Evolutionary conservation across 1,140 invertebrate species (phyloP).

Genomic region (Andrena cerasifolii): DNA sequence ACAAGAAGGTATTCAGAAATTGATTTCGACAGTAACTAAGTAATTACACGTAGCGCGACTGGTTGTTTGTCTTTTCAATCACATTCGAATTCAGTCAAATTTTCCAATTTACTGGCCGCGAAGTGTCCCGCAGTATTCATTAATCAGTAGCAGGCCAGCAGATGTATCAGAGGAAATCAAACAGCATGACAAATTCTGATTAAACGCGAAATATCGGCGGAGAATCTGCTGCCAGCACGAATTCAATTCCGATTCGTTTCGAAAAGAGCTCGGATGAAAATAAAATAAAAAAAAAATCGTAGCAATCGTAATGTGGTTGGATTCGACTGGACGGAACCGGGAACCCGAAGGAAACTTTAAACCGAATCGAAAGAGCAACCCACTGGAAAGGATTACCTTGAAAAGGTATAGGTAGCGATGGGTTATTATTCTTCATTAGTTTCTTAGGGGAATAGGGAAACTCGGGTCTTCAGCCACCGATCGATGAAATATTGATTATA

Average conservation of each 20-base stretch:
- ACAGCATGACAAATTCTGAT: neutral
- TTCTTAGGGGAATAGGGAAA: slow-evolving; percentile 4
- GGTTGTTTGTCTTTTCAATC: too few species aligned
- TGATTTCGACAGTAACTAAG: too few species aligned
- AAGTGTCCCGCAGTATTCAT: neutral
- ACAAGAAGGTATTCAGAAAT: too few species aligned
- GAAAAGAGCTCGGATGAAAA: neutral
- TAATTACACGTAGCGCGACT: too few species aligned
- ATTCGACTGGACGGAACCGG: neutral
- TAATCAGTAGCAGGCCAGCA: slow-evolving; percentile 31
- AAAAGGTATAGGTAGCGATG: neutral
- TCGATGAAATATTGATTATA: slow-evolving; percentile 24
- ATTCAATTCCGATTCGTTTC: slow-evolving; percentile 29
- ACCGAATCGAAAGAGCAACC: neutral
- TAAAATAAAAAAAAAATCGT: neutral
- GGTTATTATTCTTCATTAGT: slow-evolving; percentile 38
- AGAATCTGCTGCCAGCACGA: neutral
- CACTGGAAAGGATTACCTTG: neutral
- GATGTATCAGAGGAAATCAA: neutral
- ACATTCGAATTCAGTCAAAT: too few species aligned
- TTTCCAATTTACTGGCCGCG: too few species aligned
- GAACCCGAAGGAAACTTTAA: slow-evolving; percentile 13
- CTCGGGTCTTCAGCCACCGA: neutral
- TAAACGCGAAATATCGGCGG: slow-evolving; percentile 6
- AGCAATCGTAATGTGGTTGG: slow-evolving; percentile 18